These are phyloP conservation scores for Zelostemma sp. DNA, from an alignment of 1,140 invertebrate genomes.

Conservation along the genomic window DNA sequence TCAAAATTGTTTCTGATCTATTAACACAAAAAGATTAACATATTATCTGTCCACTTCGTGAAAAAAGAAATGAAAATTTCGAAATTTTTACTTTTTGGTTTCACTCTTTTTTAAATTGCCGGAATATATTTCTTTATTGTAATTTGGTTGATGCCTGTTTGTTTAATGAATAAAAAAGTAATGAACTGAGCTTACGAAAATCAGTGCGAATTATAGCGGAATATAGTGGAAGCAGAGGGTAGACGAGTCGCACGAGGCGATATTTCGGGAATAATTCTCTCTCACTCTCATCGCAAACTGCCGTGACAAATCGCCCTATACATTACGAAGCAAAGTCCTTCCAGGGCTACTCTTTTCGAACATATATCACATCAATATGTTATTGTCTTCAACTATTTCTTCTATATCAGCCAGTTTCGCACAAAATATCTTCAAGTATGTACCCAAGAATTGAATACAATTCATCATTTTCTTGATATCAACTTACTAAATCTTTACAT, in stretches of 20 bases:
- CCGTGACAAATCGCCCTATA: conserved; percentile 56
- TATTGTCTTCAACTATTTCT: conserved; percentile 56
- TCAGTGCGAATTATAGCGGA: conserved; percentile 4
- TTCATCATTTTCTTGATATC: not conserved
- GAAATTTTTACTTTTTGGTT: no score
- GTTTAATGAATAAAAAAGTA: no score
- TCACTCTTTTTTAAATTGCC: no score
- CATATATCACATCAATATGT: conserved; percentile 68
- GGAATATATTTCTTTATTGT: no score
- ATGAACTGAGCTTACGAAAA: conserved; percentile 19
- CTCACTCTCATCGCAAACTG: conserved; percentile 57
- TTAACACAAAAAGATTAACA: no score
- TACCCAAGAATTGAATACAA: not conserved
- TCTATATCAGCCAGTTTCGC: conserved; percentile 23
- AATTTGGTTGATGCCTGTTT: no score
- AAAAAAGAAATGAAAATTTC: no score
- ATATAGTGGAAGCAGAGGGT: conserved; percentile 20
- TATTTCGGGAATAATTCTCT: conserved; percentile 65
- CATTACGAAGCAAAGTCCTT: conserved; percentile 54
- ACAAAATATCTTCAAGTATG: not conserved
- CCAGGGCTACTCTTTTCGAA: conserved; percentile 50
- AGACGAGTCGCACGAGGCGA: conserved; percentile 52
- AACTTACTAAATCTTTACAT: no score
- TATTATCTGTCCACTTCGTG: no score
- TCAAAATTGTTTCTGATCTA: no score